phyloP scores from a whole-genome alignment of 2,113 vertebrate genomes.

The Cynopterus brachyotis region DNA sequence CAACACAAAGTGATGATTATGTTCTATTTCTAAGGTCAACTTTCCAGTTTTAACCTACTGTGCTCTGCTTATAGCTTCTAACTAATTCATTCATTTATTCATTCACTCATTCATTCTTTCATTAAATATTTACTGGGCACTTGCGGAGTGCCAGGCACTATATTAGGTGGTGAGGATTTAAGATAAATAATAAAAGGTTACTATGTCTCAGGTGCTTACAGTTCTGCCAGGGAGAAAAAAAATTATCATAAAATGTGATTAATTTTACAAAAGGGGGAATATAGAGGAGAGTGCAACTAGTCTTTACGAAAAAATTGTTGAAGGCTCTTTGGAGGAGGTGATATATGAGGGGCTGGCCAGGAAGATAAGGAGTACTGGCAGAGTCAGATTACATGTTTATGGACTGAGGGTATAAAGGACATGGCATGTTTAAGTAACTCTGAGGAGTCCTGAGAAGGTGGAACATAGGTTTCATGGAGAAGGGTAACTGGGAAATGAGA shows the following conservation, averaged over 20 bases:
- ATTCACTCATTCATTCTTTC: neutral
- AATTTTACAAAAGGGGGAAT: slow-evolving; percentile 12
- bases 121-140: slow-evolving; percentile 21
- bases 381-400: rapidly evolving
- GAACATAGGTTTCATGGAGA: neutral
- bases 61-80: neutral
- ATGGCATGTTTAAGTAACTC: too few relatives aligned
- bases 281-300: neutral
- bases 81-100: slow-evolving; percentile 1
- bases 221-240: neutral
- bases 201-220: neutral
- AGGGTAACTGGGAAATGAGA: neutral
- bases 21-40: neutral
- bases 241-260: neutral
- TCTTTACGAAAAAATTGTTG: neutral
- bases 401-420: neutral
- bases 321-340: neutral
- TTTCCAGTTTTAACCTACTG: neutral
- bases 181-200: neutral
- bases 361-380: neutral
- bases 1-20: neutral
- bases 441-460: neutral
- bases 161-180: neutral
- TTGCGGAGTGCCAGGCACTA: neutral
- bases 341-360: neutral